Conservation (phyloP, 2,797 vertebrate genomes). For the Pipistrellus pipistrellus region DNA sequence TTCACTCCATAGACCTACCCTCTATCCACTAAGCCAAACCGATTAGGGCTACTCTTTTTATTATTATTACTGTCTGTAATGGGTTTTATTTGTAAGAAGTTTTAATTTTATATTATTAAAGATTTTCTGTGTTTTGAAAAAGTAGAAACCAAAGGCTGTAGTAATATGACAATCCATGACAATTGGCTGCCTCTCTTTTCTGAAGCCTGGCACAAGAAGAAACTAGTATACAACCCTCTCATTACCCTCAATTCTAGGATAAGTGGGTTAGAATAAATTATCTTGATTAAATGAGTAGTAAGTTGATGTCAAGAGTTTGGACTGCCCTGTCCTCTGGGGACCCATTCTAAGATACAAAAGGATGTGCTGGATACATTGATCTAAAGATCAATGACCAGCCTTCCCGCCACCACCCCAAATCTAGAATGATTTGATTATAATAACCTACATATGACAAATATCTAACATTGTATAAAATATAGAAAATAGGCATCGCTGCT, state of each 20-base stretch:
- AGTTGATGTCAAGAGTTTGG: slow-evolving; percentile 5
- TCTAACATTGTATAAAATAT: slow-evolving; percentile 39
- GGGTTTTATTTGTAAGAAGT: slow-evolving; percentile 53
- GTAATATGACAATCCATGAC: not conserved
- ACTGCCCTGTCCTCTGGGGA: not conserved
- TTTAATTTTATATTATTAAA: slow-evolving; percentile 57
- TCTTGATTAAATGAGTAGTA: slow-evolving; percentile 55
- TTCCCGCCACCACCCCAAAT: not conserved
- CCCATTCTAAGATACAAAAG: not conserved
- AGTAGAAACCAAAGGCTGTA: slow-evolving; percentile 13
- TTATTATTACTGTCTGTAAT: slow-evolving; percentile 15
- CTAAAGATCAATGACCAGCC: not conserved
- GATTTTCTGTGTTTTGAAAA: slow-evolving; percentile 47
- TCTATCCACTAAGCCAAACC: too few species aligned
- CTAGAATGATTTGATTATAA: slow-evolving; percentile 31
- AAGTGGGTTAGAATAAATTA: not conserved
- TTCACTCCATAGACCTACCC: too few species aligned
- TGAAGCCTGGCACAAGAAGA: not conserved
- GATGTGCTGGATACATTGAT: not conserved
- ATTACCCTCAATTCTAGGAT: not conserved
- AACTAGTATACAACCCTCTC: not conserved
- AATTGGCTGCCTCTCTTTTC: slow-evolving; percentile 26
- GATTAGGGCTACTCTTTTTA: not conserved
- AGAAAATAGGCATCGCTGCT: not conserved
- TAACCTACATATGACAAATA: not conserved